Evolutionary conservation across 2,888 invertebrate genomes (phyloP), one percentile per base, ranked within the genome.

Genomic region (Oxycera nigricornis): DNA sequence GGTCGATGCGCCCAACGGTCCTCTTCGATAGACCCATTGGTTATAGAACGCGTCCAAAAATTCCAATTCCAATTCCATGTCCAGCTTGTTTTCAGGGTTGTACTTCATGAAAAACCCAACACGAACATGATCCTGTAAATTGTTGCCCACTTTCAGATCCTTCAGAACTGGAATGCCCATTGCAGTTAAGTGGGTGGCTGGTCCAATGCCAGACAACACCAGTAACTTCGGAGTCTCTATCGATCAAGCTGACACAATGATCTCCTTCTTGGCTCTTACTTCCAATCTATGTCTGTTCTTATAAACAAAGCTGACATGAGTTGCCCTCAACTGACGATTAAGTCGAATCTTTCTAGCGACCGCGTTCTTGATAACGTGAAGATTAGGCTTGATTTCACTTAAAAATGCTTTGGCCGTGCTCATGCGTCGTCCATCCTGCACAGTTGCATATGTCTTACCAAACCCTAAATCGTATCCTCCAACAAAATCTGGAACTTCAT

Each of bases 171-270:
- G 52, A 70, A 93, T 88, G 0, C 90, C 91, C 2, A 91, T 86
- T 80, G 92, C 89, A 77, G 88, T 81, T 2, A 94, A 85, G 81
- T 94, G 91, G 7, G 87, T 80, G 20, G 85, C 87, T 0, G 93
- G 92, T 2, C 94, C 94, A 1, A 96, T 85, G 0, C 97, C 97
- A 55, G 89, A 90, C 30, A 97, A 86, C 92, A 96, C 91, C 28
- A 97, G 87, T n/a, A 97, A 82, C 80, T 97, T 96, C 0, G 96
- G 95, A 0, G 89, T 82, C 78, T 89, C 88, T 6, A 65, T 30
- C 22, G 57, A 11, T 17, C 68, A 68, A 9, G 46, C 24, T 20
- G 70, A 65, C 2, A 65, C 2, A 28, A 73, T 73, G 22, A 62
- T 62, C 30, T 73, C 65, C 24, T 65, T 73, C 26, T 41, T 28